Base-by-base conservation (phyloP, 2,888 invertebrate species). In the Aromia moschata region DNA sequence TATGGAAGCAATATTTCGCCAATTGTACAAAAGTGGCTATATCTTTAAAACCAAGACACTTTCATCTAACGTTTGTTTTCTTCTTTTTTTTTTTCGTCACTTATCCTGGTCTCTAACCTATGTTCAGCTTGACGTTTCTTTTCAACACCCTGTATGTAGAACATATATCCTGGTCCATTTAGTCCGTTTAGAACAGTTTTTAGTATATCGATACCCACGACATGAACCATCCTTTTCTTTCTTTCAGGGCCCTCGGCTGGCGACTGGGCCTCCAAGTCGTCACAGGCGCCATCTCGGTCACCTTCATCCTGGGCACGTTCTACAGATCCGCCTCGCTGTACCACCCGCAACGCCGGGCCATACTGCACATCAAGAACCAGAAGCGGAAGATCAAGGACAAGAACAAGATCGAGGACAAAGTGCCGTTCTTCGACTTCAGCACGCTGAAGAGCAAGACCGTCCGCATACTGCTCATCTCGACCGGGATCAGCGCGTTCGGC, bases 251-350 rank as follows among this genome's bases (percentile, higher is more conserved):
- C 64, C 85, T 92, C 53, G 89, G 90, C 33, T 94, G 93, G 93
- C 87, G 92, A 67, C 81, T 92, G 63, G 93, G 93, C 33, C 85
- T 94, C 16, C 94, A 94, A 80, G 90, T 91, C 25, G 89, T 94
- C 31, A 93, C 94, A n/a, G 92, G 91, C 41, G 88, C 90, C 11
- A 88, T 93, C 33, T 91, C 93, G 71, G 83, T 90, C 44, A 92
- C 93, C 0, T 93, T 94, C 78, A 89, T 94, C 73, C 84, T 94
- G 20, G 94, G 93, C 51, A 92, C 92, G 2, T 91, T 93, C 81
- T 94, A 94, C 81, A 88, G 94, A 25, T 93, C 93, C 3, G 93
- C 94, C 0, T 93, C 93, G 0, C 83, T 94, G 5, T 94, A 94
- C 80, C 94, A 94, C 78, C 94, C 94, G 0, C 92, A 94, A 77